Evolutionary conservation across 2,888 invertebrate genomes (phyloP).

Genomic region (Pheosia tremula): DNA sequence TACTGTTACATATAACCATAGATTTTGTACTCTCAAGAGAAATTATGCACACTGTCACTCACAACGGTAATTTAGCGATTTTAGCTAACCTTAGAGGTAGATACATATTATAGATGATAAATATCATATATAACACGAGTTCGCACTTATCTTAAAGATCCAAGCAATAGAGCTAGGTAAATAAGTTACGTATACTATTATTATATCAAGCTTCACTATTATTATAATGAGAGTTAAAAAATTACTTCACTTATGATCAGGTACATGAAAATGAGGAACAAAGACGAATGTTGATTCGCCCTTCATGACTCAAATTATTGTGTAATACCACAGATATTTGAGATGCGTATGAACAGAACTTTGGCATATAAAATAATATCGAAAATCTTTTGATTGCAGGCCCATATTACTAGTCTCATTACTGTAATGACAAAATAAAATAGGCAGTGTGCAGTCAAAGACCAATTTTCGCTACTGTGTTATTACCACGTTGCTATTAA

Average conservation of each 20-base stretch:
- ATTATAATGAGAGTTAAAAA: background rate
- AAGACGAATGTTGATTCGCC: background rate
- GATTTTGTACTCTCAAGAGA: slow-evolving; percentile 31
- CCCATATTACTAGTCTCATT: background rate
- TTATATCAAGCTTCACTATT: background rate
- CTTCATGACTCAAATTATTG: background rate
- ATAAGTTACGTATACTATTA: background rate
- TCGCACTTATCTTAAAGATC: background rate
- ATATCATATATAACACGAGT: too few species aligned
- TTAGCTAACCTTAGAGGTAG: slow-evolving; percentile 60
- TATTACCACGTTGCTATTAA: background rate
- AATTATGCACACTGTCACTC: slow-evolving; percentile 26
- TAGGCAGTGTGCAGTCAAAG: background rate
- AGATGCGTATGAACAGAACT: background rate
- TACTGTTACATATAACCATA: slow-evolving; percentile 21
- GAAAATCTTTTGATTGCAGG: background rate
- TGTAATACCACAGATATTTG: background rate
- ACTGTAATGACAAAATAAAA: background rate
- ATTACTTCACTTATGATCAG: background rate
- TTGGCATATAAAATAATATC: background rate
- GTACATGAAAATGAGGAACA: background rate
- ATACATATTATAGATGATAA: slow-evolving; percentile 16
- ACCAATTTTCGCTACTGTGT: background rate
- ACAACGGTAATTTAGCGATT: slow-evolving; percentile 17
- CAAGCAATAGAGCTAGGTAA: background rate